Percentiles rank a stretch among this genome's conserved stretches.
Evolutionary conservation across 2,888 invertebrate species (phyloP).

Genomic region (Biston stratarius): DNA sequence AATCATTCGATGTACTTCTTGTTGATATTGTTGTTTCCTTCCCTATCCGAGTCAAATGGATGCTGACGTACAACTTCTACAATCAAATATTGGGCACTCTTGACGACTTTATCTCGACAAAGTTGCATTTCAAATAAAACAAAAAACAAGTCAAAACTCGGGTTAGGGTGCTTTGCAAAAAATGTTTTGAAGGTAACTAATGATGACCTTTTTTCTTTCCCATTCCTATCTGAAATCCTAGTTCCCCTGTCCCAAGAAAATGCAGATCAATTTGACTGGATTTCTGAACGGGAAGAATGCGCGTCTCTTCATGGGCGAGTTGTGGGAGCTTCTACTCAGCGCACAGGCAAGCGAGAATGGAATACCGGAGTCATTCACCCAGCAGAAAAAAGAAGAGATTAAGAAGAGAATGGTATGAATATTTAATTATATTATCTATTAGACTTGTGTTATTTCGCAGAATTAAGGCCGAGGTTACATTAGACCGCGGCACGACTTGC

Average conservation of each 20-base stretch:
- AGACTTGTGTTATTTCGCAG: not conserved
- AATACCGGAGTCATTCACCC: conserved; percentile 97
- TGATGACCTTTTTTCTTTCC: conserved; percentile 72
- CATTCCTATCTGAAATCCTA: conserved; percentile 83
- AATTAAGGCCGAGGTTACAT: too few relatives aligned
- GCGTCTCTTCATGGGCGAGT: conserved; percentile 98
- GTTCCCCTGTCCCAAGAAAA: conserved; percentile 98
- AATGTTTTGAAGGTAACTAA: conserved; percentile 59
- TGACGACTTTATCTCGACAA: conserved; percentile 66
- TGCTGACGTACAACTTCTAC: conserved; percentile 40
- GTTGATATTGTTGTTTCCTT: conserved; percentile 60
- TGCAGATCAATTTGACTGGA: conserved; percentile 99
- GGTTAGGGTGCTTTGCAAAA: conserved; percentile 48
- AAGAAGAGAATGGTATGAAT: conserved; percentile 92
- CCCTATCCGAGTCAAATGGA: conserved; percentile 80
- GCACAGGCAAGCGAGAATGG: conserved; percentile 98
- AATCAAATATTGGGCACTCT: conserved; percentile 58
- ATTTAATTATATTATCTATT: not conserved
- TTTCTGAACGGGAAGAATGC: conserved; percentile 99
- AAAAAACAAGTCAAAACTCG: conserved; percentile 30
- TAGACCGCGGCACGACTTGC: too few relatives aligned
- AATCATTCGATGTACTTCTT: conserved; percentile 62
- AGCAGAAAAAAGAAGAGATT: conserved; percentile 98
- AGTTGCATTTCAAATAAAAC: conserved; percentile 23
- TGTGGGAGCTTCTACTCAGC: conserved; percentile 97